Percentiles rank a stretch among this genome's conserved stretches.
Conservation (phyloP, 1,140 invertebrate species). For the Coelopa frigida region DNA sequence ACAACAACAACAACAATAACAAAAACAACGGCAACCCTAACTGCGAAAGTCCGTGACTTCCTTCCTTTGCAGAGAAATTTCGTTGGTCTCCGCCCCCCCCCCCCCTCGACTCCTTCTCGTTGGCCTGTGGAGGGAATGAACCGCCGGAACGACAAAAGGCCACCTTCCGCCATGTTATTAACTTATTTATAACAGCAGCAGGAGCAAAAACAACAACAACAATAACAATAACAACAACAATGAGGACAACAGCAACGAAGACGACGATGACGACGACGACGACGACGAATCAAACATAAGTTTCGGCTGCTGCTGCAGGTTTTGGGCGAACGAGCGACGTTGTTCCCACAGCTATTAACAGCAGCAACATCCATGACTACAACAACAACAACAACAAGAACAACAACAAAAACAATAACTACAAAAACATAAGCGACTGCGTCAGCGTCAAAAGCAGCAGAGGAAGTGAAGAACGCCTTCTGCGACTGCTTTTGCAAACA, state of each 20-base stretch:
- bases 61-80: background rate
- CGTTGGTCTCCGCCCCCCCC: background rate
- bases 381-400: background rate
- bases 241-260: too few relatives aligned
- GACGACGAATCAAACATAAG: too few relatives aligned
- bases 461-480: too few relatives aligned
- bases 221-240: too few relatives aligned
- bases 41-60: background rate
- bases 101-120: background rate
- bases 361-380: background rate
- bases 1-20: background rate
- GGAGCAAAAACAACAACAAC: constrained; percentile 4
- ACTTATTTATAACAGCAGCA: constrained; percentile 43
- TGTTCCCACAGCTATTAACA: constrained; percentile 18
- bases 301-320: too few relatives aligned
- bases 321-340: too few relatives aligned
- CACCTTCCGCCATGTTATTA: constrained; percentile 44
- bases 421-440: background rate
- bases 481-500: background rate
- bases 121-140: background rate
- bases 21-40: background rate
- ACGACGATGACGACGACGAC: too few relatives aligned
- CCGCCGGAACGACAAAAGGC: constrained; percentile 21
- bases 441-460: too few relatives aligned
- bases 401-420: background rate